Evolutionary conservation across 2,888 invertebrate genomes (phyloP).

Genomic region (Sarcophaga variegata): DNA sequence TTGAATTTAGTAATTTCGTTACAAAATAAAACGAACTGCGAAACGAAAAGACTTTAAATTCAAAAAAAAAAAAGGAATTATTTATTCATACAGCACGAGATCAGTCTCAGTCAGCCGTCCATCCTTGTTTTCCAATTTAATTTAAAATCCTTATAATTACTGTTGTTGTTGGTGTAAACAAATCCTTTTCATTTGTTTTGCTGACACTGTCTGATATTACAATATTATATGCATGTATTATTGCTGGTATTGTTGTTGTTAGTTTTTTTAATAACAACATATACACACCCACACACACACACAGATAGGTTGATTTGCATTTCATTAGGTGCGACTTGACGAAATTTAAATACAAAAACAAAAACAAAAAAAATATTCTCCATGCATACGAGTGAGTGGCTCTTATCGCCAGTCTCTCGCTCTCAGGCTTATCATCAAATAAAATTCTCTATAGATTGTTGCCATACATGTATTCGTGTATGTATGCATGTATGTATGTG

Average conservation of each 20-base stretch:
- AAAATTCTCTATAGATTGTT: slow-evolving; percentile 35
- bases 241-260: slow-evolving; percentile 34
- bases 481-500: not conserved
- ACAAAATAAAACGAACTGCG: too few species aligned
- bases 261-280: slow-evolving; percentile 59
- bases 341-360: slow-evolving; percentile 21
- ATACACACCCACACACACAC: not conserved
- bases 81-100: too few species aligned
- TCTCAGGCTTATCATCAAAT: not conserved
- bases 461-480: not conserved
- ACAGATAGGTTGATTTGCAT: slow-evolving; percentile 55
- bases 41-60: too few species aligned
- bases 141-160: too few species aligned
- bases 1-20: too few species aligned
- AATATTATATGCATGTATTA: not conserved
- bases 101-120: too few species aligned
- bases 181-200: not conserved
- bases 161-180: not conserved
- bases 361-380: slow-evolving; percentile 10
- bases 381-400: not conserved
- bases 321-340: slow-evolving; percentile 65
- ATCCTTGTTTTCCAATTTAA: too few species aligned
- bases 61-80: too few species aligned
- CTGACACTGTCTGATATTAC: not conserved
- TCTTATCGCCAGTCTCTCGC: not conserved